A percentile compares a stretch with the other conserved stretches of the same genome.
Evolutionary conservation across 2,113 vertebrate genomes (phyloP).

Genomic region (Montifringilla adamsi): DNA sequence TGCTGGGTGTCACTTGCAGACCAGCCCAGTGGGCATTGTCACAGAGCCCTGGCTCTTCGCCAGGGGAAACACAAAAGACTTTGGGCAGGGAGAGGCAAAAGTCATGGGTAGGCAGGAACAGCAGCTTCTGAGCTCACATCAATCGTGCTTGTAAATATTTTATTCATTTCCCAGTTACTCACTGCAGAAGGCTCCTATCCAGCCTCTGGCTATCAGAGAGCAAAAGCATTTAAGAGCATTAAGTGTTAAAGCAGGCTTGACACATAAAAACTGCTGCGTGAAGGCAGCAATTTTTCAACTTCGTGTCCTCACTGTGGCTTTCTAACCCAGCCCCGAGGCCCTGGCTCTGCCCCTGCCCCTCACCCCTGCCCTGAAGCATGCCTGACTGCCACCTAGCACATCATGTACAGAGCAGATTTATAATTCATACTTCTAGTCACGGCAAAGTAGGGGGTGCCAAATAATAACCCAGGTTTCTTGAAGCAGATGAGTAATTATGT

Average conservation of each 20-base stretch:
- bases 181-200: neutral
- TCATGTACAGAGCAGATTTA: neutral
- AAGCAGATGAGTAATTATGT: neutral
- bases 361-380: neutral
- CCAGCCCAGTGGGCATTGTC: neutral
- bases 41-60: neutral
- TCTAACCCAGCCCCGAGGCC: neutral
- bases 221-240: neutral
- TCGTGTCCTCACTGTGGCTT: neutral
- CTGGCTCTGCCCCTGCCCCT: neutral
- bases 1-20: neutral
- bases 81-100: neutral
- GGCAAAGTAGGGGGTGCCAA: neutral
- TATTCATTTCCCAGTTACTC: neutral
- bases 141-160: neutral
- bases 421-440: neutral
- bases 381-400: neutral
- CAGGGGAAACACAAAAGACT: neutral
- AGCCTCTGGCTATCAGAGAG: neutral
- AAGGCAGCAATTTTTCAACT: neutral
- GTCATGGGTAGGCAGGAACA: neutral
- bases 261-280: neutral
- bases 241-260: neutral
- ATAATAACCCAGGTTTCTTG: neutral
- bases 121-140: neutral